A percentile compares a stretch with the other conserved stretches of the same genome.
These are phyloP conservation scores for Drosophila prosaltans DNA, from an alignment of 1,140 invertebrate species.

Conservation along the genomic window DNA sequence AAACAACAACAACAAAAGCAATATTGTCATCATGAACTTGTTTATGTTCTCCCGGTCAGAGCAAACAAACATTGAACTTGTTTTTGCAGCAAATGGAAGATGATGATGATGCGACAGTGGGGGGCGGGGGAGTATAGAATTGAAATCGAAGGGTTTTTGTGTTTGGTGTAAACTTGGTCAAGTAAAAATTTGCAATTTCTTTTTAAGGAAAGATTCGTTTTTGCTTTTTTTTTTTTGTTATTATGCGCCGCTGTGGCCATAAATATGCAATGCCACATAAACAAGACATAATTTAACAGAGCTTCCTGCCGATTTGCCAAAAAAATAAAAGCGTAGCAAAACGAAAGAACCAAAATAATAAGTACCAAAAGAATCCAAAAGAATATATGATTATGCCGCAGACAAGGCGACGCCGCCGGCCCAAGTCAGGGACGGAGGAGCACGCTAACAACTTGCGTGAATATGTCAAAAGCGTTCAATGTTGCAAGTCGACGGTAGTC, in stretches of 20 bases:
- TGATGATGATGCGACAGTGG: neutral
- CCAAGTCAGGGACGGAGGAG: constrained; percentile 12
- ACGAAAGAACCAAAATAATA: constrained; percentile 76
- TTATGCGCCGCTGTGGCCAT: constrained; percentile 66
- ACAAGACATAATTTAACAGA: constrained; percentile 80
- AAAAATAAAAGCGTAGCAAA: constrained; percentile 36
- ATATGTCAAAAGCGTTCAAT: constrained; percentile 81
- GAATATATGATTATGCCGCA: constrained; percentile 81
- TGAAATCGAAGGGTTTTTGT: constrained; percentile 18
- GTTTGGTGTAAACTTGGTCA: constrained; percentile 55
- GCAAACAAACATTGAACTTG: constrained; percentile 80
- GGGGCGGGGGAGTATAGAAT: constrained; percentile 6
- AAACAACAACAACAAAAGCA: neutral
- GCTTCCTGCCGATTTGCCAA: constrained; percentile 80
- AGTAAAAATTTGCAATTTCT: constrained; percentile 72
- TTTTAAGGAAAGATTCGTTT: constrained; percentile 52
- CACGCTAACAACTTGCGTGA: constrained; percentile 67
- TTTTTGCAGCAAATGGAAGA: constrained; percentile 48
- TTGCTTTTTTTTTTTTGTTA: constrained; percentile 39
- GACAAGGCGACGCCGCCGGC: constrained; percentile 65
- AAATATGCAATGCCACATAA: constrained; percentile 80
- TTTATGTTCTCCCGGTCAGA: constrained; percentile 58
- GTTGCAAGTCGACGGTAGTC: constrained; percentile 61
- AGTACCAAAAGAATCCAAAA: constrained; percentile 56
- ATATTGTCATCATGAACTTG: constrained; percentile 56